Conservation (phyloP, 1,140 invertebrate species). For the Nebria ingens region DNA sequence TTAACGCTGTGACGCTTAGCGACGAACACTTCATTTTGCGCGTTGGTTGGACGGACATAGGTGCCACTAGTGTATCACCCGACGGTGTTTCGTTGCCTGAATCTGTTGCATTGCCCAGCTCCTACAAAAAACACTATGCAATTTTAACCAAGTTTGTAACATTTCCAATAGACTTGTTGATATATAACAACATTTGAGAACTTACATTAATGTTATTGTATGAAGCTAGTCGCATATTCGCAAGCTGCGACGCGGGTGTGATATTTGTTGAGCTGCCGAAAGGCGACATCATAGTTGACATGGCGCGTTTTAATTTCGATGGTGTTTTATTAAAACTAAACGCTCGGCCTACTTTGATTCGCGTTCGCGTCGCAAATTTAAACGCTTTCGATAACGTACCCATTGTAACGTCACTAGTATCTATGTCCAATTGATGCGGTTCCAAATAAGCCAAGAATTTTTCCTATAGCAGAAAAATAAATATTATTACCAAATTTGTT, state of each 20-base stretch:
- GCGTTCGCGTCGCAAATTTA: constrained; percentile 71
- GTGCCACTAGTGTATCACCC: constrained; percentile 55
- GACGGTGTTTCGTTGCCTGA: constrained; percentile 44
- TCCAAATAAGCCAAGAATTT: constrained; percentile 65
- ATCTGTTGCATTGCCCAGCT: constrained; percentile 46
- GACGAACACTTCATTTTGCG: constrained; percentile 57
- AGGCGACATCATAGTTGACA: constrained; percentile 90
- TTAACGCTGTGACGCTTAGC: constrained; percentile 44
- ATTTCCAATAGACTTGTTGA: background rate
- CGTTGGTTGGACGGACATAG: constrained; percentile 69
- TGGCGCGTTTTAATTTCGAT: constrained; percentile 81
- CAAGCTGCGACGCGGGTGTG: constrained; percentile 60
- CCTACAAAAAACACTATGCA: constrained; percentile 38
- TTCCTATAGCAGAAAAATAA: constrained; percentile 44
- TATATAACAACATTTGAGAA: constrained; percentile 19
- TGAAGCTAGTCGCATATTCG: constrained; percentile 71
- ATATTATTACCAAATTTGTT: constrained; percentile 13
- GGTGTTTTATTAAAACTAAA: constrained; percentile 93
- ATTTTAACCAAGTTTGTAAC: background rate
- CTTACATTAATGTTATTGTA: constrained; percentile 77
- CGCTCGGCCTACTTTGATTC: constrained; percentile 81
- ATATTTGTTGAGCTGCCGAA: constrained; percentile 70
- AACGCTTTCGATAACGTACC: constrained; percentile 79
- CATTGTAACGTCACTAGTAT: constrained; percentile 70
- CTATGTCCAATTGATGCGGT: constrained; percentile 70